Percentiles rank a stretch among this genome's conserved stretches.
Evolutionary conservation across 2,888 invertebrate species (phyloP).

Genomic region (Tetanocera ferruginea): DNA sequence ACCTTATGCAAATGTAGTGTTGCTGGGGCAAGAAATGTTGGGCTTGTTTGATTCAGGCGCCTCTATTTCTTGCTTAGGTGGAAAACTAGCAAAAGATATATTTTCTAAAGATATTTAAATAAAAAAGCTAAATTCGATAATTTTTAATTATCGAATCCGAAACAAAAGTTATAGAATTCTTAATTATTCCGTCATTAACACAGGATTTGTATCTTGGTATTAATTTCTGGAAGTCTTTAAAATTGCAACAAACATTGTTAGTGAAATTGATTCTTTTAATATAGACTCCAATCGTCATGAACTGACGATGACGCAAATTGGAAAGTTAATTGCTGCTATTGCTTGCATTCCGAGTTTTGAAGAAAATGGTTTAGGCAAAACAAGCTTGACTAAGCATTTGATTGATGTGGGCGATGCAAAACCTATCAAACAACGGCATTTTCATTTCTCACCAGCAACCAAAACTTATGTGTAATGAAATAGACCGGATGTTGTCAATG

Average conservation of each 20-base stretch:
- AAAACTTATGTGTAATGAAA: slow-evolving; percentile 29
- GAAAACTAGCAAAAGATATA: slow-evolving; percentile 9
- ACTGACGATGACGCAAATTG: not conserved
- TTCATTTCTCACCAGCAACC: slow-evolving; percentile 27
- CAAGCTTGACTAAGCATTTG: slow-evolving; percentile 17
- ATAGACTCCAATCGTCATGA: not conserved
- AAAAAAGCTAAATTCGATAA: slow-evolving; percentile 9
- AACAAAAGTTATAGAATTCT: slow-evolving; percentile 10
- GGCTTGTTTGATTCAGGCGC: slow-evolving; percentile 42
- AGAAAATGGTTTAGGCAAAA: slow-evolving; percentile 28
- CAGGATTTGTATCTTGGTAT: slow-evolving; percentile 42
- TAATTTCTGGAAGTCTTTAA: slow-evolving; percentile 37
- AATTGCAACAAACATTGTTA: slow-evolving; percentile 6
- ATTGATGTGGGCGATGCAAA: slow-evolving; percentile 9
- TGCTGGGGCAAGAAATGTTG: not conserved
- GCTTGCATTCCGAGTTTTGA: slow-evolving; percentile 27
- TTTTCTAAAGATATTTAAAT: not conserved
- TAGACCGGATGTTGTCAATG: slow-evolving; percentile 35
- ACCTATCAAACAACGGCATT: slow-evolving; percentile 37
- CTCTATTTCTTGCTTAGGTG: slow-evolving; percentile 38
- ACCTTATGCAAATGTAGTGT: not conserved
- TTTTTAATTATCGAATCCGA: slow-evolving; percentile 13
- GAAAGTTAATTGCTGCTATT: not conserved
- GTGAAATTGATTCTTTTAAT: not conserved
- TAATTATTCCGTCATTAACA: slow-evolving; percentile 34